phyloP scores from a whole-genome alignment of 2,113 vertebrate genomes.

The Lutjanus erythropterus region DNA sequence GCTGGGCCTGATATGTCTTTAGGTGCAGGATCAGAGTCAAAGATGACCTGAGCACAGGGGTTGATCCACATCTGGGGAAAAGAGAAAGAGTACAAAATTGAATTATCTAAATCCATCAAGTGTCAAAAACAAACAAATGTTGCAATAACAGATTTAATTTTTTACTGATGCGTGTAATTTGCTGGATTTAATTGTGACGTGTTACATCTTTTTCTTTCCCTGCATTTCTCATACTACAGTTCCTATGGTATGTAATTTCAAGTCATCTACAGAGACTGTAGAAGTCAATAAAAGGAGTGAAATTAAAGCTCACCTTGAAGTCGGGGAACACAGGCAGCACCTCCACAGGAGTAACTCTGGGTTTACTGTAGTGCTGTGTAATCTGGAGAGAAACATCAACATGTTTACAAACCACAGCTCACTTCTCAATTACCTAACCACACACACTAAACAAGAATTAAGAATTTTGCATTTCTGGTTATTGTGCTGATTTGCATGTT shows the following conservation, averaged over 20 bases:
- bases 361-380: constrained; percentile 93
- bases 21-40: constrained; percentile 94
- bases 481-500: neutral
- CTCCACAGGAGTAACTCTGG: constrained; percentile 93
- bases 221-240: neutral
- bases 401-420: neutral
- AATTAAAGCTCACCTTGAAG: constrained; percentile 88
- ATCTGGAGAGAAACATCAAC: constrained; percentile 80
- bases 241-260: neutral
- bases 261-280: neutral
- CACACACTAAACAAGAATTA: neutral
- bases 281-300: neutral
- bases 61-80: constrained; percentile 95
- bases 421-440: neutral
- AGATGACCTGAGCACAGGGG: constrained; percentile 96
- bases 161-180: neutral
- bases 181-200: neutral
- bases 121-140: neutral
- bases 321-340: constrained; percentile 94
- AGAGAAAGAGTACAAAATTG: neutral
- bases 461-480: neutral
- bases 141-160: neutral
- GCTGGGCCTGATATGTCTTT: constrained; percentile 89
- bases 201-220: neutral
- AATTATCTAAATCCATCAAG: neutral